These are phyloP conservation scores for Paraescarpia echinospica DNA, from an alignment of 1,140 invertebrate genomes.

Conservation along the genomic window DNA sequence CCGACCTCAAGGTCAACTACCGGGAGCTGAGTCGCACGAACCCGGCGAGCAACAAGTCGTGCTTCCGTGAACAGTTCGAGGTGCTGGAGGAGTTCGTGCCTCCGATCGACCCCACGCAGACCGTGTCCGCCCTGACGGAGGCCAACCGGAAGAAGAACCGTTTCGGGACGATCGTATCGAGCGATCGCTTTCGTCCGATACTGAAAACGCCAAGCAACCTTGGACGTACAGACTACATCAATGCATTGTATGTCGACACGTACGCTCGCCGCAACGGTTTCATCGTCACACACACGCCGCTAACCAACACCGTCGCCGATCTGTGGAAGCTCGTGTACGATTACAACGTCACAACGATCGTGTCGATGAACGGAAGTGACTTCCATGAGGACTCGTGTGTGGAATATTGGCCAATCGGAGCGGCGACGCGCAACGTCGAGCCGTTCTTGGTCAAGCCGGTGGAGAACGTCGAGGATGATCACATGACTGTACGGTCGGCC, in stretches of 20 bases:
- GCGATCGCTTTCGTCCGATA: constrained; percentile 22
- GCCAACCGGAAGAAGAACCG: constrained; percentile 49
- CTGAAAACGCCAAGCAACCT: neutral
- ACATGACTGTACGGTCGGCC: constrained; percentile 44
- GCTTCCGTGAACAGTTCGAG: constrained; percentile 50
- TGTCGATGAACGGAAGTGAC: constrained; percentile 46
- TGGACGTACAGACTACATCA: constrained; percentile 34
- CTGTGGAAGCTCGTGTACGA: constrained; percentile 58
- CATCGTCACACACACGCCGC: constrained; percentile 55
- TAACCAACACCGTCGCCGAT: constrained; percentile 51
- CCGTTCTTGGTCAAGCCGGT: constrained; percentile 46
- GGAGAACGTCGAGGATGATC: constrained; percentile 43
- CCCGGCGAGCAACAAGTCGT: constrained; percentile 42
- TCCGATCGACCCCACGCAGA: constrained; percentile 33
- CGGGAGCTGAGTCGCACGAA: constrained; percentile 43
- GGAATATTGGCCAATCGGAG: constrained; percentile 46
- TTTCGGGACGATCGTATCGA: constrained; percentile 39
- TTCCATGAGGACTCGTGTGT: constrained; percentile 49
- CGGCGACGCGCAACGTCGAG: constrained; percentile 39
- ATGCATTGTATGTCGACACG: constrained; percentile 43
- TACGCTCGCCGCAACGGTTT: constrained; percentile 45
- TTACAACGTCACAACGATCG: constrained; percentile 46
- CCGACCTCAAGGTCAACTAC: constrained; percentile 45
- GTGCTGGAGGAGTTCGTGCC: constrained; percentile 44
- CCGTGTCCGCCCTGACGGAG: constrained; percentile 35